Evolutionary conservation across 2,113 vertebrate genomes (phyloP).

Genomic region (Albula goreensis): DNA sequence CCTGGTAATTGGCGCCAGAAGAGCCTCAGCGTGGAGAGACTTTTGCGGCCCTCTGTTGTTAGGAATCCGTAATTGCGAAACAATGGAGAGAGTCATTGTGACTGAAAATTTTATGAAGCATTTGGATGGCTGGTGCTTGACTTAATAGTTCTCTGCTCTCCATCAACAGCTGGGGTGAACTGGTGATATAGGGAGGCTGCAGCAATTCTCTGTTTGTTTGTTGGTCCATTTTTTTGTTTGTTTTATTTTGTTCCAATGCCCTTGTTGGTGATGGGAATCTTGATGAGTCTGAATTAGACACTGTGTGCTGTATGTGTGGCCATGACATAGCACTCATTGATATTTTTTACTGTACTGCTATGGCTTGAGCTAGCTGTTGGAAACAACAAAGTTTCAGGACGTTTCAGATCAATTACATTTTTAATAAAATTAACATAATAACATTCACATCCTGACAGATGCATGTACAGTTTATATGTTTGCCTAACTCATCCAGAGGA

Average conservation of each 20-base stretch:
- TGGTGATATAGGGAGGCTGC: background rate
- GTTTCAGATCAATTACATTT: too few species aligned
- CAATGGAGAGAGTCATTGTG: slow-evolving; percentile 12
- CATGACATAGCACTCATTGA: background rate
- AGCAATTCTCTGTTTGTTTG: background rate
- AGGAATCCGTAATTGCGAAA: slow-evolving; percentile 22
- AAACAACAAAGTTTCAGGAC: too few species aligned
- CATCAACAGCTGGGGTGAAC: background rate
- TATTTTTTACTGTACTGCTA: too few species aligned
- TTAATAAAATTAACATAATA: too few species aligned
- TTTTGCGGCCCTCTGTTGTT: slow-evolving; percentile 33
- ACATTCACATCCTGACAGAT: too few species aligned
- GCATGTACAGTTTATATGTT: too few species aligned
- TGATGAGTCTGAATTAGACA: background rate
- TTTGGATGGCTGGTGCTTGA: background rate
- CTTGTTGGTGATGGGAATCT: background rate
- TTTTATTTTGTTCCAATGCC: background rate
- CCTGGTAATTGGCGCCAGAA: slow-evolving; percentile 42
- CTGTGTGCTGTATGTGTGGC: background rate
- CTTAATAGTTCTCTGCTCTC: background rate
- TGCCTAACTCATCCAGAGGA: too few species aligned
- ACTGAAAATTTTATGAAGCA: slow-evolving; percentile 15
- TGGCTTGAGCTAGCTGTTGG: too few species aligned
- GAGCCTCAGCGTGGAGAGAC: slow-evolving; percentile 31
- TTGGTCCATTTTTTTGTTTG: background rate